These are phyloP conservation scores for Notolabrus celidotus DNA, from an alignment of 2,797 vertebrate genomes.

Conservation along the genomic window DNA sequence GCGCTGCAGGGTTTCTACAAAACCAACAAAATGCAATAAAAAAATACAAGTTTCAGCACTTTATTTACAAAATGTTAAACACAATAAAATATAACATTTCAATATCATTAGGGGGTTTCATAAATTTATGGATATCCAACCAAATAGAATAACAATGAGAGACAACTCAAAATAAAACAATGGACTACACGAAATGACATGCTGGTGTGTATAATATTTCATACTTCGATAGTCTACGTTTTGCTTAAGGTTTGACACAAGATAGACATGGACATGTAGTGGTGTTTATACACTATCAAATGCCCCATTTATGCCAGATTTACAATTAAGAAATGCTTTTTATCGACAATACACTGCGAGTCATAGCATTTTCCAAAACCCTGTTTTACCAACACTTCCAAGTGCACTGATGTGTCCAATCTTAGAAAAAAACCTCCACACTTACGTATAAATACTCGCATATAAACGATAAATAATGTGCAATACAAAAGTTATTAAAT, in stretches of 20 bases:
- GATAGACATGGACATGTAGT: slow-evolving; percentile 80
- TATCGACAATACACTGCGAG: slow-evolving; percentile 84
- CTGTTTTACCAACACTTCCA: slow-evolving; percentile 83
- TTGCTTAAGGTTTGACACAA: slow-evolving; percentile 84
- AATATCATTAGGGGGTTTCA: slow-evolving; percentile 85
- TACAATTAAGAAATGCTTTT: slow-evolving; percentile 77
- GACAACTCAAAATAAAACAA: slow-evolving; percentile 75
- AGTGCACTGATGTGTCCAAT: slow-evolving; percentile 88
- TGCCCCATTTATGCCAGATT: slow-evolving; percentile 80
- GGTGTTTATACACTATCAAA: slow-evolving; percentile 78
- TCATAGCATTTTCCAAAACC: slow-evolving; percentile 83
- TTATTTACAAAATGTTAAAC: slow-evolving; percentile 93
- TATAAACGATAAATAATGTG: slow-evolving; percentile 99
- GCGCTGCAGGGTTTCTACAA: slow-evolving; percentile 10
- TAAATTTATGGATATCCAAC: slow-evolving; percentile 86
- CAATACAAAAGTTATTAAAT: slow-evolving; percentile 95
- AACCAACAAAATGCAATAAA: slow-evolving; percentile 55
- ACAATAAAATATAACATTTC: slow-evolving; percentile 93
- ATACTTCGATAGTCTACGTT: slow-evolving; percentile 84
- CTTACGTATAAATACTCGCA: slow-evolving; percentile 93
- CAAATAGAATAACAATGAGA: slow-evolving; percentile 82
- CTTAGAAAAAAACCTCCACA: slow-evolving; percentile 90
- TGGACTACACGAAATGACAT: slow-evolving; percentile 84
- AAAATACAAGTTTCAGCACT: slow-evolving; percentile 85
- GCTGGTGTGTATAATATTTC: slow-evolving; percentile 85